Evolutionary conservation across 2,113 vertebrate genomes (phyloP).

Genomic region (Acinonyx jubatus): DNA sequence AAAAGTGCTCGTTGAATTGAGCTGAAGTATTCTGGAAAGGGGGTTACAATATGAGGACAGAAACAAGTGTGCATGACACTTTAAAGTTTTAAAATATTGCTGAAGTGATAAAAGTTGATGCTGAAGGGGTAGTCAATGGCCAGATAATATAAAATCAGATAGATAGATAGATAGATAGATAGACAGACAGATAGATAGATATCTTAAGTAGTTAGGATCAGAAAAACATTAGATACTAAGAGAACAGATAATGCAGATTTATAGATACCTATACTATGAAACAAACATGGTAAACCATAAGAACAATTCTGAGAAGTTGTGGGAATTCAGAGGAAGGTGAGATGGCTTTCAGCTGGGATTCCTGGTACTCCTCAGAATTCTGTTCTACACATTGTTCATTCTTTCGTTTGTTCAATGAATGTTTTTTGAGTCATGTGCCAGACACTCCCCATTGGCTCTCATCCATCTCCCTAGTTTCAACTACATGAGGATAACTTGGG

Average conservation of each 20-base stretch:
- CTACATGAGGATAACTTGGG: background rate
- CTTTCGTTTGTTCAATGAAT: background rate
- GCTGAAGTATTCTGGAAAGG: background rate
- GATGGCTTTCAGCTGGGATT: background rate
- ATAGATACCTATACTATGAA: background rate
- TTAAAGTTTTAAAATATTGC: slow-evolving; percentile 26
- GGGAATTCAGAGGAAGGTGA: background rate
- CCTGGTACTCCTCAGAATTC: slow-evolving; percentile 1
- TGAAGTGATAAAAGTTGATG: background rate
- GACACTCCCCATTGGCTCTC: background rate
- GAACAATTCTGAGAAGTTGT: background rate
- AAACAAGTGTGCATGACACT: background rate
- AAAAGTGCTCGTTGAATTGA: background rate
- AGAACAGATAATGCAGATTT: slow-evolving; percentile 34
- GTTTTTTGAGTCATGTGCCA: background rate
- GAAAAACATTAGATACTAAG: background rate
- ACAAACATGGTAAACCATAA: background rate
- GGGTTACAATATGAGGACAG: background rate
- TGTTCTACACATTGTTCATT: background rate
- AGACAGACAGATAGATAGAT: background rate
- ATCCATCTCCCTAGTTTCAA: slow-evolving; percentile 22
- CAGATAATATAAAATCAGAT: background rate
- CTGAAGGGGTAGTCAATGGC: background rate
- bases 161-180: background rate
- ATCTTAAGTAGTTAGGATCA: background rate